A percentile compares a stretch with the other conserved stretches of the same genome.
Evolutionary conservation across 2,888 invertebrate genomes (phyloP).

Genomic region (Aplocera efformata): DNA sequence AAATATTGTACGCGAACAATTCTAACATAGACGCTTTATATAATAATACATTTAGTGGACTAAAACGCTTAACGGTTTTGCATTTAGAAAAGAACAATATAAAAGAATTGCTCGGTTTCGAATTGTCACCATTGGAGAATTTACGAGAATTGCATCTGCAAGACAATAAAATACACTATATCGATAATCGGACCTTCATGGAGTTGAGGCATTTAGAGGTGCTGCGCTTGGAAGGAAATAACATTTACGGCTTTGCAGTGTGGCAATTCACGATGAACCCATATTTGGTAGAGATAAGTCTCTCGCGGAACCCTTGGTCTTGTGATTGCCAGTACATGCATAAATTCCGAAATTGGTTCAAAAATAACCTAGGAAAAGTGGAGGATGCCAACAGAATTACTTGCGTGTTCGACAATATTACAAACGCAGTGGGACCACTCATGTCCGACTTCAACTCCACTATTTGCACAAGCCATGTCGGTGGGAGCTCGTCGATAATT

Average conservation of each 20-base stretch:
- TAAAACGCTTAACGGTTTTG: constrained; percentile 87
- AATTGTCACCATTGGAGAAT: constrained; percentile 89
- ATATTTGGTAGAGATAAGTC: constrained; percentile 91
- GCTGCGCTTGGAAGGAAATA: constrained; percentile 91
- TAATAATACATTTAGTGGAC: constrained; percentile 94
- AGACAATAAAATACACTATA: constrained; percentile 89
- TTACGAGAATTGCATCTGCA: constrained; percentile 93
- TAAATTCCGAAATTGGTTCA: constrained; percentile 89
- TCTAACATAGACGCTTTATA: constrained; percentile 91
- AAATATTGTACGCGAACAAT: constrained; percentile 92
- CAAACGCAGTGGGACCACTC: constrained; percentile 84
- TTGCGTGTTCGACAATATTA: constrained; percentile 87
- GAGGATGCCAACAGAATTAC: constrained; percentile 88
- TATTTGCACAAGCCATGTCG: constrained; percentile 86
- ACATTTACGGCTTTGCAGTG: constrained; percentile 89
- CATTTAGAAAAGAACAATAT: constrained; percentile 94
- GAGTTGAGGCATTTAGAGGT: constrained; percentile 91
- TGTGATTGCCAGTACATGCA: constrained; percentile 93
- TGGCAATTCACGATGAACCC: constrained; percentile 92
- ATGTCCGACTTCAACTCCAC: constrained; percentile 89
- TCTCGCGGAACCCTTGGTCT: constrained; percentile 93
- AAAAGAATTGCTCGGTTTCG: constrained; percentile 88
- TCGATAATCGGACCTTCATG: constrained; percentile 92
- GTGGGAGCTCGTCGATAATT: constrained; percentile 86
- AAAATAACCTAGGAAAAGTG: constrained; percentile 89